Conservation (phyloP, 92 coral and sea anemone species). For the Pocillopora grandis region DNA sequence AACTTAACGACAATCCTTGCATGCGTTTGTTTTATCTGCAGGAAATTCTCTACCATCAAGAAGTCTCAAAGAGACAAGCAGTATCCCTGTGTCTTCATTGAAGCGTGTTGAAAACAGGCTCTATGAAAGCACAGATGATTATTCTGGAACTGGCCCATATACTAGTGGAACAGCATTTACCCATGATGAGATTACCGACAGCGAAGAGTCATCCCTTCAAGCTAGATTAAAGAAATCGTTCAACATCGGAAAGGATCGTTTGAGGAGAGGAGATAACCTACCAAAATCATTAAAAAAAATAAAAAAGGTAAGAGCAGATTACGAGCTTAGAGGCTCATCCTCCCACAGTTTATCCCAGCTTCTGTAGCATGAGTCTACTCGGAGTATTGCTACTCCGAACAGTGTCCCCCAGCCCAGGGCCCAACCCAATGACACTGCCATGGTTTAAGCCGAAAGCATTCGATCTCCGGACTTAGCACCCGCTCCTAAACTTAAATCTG, state of each 20-base stretch:
- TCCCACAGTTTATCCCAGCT: too few species aligned
- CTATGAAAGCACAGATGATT: not conserved
- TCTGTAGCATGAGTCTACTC: too few species aligned
- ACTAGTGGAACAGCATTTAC: not conserved
- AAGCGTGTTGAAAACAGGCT: not conserved
- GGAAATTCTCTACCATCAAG: not conserved
- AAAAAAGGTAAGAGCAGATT: too few species aligned
- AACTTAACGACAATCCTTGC: too few species aligned
- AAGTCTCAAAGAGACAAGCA: not conserved
- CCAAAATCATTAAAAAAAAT: not conserved
- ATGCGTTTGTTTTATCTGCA: not conserved
- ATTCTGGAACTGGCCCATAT: not conserved
- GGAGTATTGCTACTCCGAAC: too few species aligned
- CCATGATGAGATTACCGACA: not conserved
- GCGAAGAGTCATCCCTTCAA: not conserved
- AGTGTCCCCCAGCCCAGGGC: too few species aligned
- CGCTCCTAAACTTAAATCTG: not conserved
- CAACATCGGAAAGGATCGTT: not conserved
- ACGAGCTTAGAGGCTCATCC: too few species aligned
- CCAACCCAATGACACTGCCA: too few species aligned
- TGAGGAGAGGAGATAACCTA: not conserved
- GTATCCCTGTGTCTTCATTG: not conserved
- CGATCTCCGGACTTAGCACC: too few species aligned
- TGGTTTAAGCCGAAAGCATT: too few species aligned
- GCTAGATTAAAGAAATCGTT: not conserved